Percentiles rank a stretch among this genome's conserved stretches.
phyloP scores from a whole-genome alignment of 2,113 vertebrate genomes.

The Potamarius usumacintae region DNA sequence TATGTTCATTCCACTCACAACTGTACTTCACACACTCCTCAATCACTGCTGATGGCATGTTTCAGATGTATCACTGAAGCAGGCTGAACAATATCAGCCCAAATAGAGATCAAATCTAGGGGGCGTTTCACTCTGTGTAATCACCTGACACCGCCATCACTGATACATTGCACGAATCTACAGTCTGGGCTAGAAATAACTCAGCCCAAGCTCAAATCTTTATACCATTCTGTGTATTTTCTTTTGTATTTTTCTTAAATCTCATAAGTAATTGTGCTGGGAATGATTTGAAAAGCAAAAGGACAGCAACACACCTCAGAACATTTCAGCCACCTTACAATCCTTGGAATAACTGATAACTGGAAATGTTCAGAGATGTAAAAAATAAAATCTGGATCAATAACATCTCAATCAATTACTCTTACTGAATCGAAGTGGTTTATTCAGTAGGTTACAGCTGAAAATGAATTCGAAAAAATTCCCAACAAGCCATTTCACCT shows the following conservation, averaged over 20 bases:
- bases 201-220: background rate
- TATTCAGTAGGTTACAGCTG: background rate
- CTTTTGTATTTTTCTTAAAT: too few species aligned
- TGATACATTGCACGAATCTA: background rate
- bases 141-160: background rate
- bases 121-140: background rate
- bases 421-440: background rate
- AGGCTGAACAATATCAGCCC: background rate
- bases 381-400: slow-evolving; percentile 1
- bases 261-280: background rate
- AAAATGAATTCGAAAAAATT: background rate
- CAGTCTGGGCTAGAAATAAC: background rate
- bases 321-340: background rate
- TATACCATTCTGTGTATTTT: background rate
- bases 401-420: background rate
- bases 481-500: slow-evolving; percentile 6
- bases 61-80: background rate
- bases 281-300: background rate
- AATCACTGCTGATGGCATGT: background rate
- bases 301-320: background rate
- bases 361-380: background rate
- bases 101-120: background rate
- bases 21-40: background rate
- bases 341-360: background rate
- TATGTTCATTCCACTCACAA: background rate